Base-by-base conservation (phyloP, 2,888 invertebrate genomes). In the Leucania comma region DNA sequence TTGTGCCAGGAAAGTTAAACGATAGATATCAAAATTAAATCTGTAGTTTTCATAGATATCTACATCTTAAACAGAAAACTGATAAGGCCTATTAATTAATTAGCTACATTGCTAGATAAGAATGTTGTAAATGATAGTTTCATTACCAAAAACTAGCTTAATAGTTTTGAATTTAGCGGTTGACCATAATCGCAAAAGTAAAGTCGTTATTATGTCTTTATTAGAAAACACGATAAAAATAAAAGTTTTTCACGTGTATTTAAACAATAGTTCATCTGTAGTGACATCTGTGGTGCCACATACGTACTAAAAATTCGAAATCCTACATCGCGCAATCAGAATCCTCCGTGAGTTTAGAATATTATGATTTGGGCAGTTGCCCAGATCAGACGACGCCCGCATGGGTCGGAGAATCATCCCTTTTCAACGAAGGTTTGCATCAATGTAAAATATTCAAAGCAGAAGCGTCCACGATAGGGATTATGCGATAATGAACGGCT, bases 401-500 rank as follows among this genome's bases (percentile, higher is more conserved):
- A 2, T 4, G 38, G 3, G 2, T 38, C 38, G 38, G 38, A 38
- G 12, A 4, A 38, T 38, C 38, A 12, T 38, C 38, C 38, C 38
- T 38, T 38, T 38, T 38, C 14, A 14, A 38, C 14, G 4, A 14
- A 38, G 4, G 14, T 38, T 38, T 38, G 38, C 14, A 38, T 35
- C 12, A 64, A 42, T 53, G 20, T 20, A 29, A 51, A 38, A 24
- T 57, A 42, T 24, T 51, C 8, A 50, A 24, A 42, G 54, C 12
- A 8, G 29, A 24, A 38, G 12, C 53, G 17, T 35, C n/a, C 24
- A 17, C 20, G 12, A 48, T 54, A 51, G 14, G 22, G 22, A 51
- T 57, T 29, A 24, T 29, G 17, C 24, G 46, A 54, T 54, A 54
- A 35, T 69, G 20, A 75, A 58, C 32, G 26, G 32, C n/a, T 22